Base-by-base conservation (phyloP, 1,140 invertebrate species). In the Zaprionus capensis region DNA sequence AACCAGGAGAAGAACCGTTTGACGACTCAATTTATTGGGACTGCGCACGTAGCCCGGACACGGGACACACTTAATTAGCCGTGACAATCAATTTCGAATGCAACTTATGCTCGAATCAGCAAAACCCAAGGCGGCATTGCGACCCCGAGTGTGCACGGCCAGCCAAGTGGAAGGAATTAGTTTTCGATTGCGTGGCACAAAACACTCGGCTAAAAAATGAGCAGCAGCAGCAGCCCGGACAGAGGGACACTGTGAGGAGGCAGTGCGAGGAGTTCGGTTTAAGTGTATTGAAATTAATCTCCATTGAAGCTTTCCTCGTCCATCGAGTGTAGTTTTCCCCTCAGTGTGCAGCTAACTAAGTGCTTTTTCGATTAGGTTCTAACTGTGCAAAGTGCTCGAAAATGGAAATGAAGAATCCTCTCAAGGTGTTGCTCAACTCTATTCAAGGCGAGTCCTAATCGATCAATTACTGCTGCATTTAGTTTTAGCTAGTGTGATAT, bases 11-110 rank as follows among this genome's bases (percentile, higher is more conserved):
- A 20, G 17, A 11, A 24, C 46, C 51, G 62, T 75, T 82, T 91
- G 91, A 92, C 91, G 90, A 81, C 88, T 92, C 91, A 92, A 92
- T 92, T 92, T 92, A 92, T 92, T 82, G 91, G 80, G 78, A 75
- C 46, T 65, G 58, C 63, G 57, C 58, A 70, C 53, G 55, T 68
- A 61, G 59, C 26, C 55, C 49, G 88, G 79, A 79, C 66, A 72
- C 69, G 49, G 84, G 75, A 88, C 84, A 85, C 85, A 92, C 91
- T 92, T 92, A 92, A 92, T 92, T 92, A 92, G 92, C 90, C 91
- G 78, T 91, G 90, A 92, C 91, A 92, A 92, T 92, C 91, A 92
- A 92, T 92, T 92, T 92, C 74, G 67, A 85, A 92, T 91, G 91
- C 91, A 92, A 92, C 91, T 92, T 92, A 92, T 92, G 91, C 82